Evolutionary conservation across 2,888 invertebrate species (phyloP).

Genomic region (Drosophila atripex): DNA sequence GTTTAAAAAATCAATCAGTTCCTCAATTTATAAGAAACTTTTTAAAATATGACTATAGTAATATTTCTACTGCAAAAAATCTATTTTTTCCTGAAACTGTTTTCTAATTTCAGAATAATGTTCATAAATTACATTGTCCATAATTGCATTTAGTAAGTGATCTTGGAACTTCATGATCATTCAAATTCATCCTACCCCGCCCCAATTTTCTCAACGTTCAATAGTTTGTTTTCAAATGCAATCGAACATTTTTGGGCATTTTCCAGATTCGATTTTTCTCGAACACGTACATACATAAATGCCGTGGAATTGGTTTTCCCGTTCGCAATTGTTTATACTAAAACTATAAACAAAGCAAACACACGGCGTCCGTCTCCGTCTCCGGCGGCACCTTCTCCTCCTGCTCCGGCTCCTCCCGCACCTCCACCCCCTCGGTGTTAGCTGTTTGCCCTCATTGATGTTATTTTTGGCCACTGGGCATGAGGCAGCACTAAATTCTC

Average conservation of each 20-base stretch:
- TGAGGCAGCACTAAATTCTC: conserved; percentile 65
- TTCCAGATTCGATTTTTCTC: conserved; percentile 62
- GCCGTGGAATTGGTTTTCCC: conserved; percentile 55
- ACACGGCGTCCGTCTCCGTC: conserved; percentile 36
- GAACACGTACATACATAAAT: conserved; percentile 44
- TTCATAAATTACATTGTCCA: neutral
- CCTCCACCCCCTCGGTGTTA: neutral
- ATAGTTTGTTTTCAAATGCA: conserved; percentile 26
- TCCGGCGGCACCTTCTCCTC: conserved; percentile 1
- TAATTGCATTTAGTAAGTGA: neutral
- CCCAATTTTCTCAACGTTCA: neutral
- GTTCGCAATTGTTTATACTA: conserved; percentile 73
- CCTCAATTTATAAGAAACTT: neutral
- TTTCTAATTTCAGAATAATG: neutral
- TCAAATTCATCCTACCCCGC: neutral
- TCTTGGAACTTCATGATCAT: neutral
- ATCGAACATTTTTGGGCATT: conserved; percentile 18
- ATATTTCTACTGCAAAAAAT: too few relatives aligned
- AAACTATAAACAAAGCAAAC: conserved; percentile 68
- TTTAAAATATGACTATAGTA: neutral
- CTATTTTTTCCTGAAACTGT: too few relatives aligned
- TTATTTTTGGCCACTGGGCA: conserved; percentile 71
- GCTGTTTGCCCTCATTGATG: conserved; percentile 48
- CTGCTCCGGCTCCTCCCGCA: neutral
- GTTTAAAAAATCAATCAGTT: neutral